Evolutionary conservation across 2,113 vertebrate species (phyloP).

Genomic region (Pseudorasbora parva): DNA sequence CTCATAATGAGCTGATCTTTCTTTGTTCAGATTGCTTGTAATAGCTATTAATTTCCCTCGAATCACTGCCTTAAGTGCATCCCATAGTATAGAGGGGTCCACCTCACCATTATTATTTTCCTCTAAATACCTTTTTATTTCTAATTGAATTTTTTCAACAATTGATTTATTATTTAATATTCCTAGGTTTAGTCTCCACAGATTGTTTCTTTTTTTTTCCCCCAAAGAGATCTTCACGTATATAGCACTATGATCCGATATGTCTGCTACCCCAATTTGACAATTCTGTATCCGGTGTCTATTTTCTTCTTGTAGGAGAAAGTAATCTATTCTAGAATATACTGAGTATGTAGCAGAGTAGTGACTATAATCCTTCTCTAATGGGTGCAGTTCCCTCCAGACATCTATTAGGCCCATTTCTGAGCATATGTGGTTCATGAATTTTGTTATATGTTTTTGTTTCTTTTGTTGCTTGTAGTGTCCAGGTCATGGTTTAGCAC

Average conservation of each 20-base stretch:
- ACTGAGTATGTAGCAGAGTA: neutral
- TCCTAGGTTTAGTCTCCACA: too few relatives aligned
- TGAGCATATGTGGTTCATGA: too few relatives aligned
- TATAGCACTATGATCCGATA: too few relatives aligned
- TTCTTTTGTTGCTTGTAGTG: too few relatives aligned
- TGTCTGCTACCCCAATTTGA: neutral
- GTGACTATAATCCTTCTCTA: constrained; percentile 6
- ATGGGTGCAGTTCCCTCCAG: neutral
- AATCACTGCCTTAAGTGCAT: neutral
- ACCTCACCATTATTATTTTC: neutral
- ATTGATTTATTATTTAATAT: too few relatives aligned
- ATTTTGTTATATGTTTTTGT: too few relatives aligned
- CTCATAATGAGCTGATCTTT: neutral
- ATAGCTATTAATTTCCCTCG: too few relatives aligned
- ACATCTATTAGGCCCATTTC: neutral
- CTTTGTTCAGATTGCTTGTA: too few relatives aligned
- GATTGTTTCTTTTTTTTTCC: too few relatives aligned
- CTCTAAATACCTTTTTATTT: neutral
- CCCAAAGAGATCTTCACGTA: too few relatives aligned
- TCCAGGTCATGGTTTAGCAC: neutral
- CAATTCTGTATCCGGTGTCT: neutral
- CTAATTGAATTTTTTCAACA: neutral
- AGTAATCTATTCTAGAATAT: neutral
- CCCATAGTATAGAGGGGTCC: neutral
- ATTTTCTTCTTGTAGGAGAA: neutral